Base-by-base conservation (phyloP, 2,113 vertebrate genomes). In the Climacteris rufus region DNA sequence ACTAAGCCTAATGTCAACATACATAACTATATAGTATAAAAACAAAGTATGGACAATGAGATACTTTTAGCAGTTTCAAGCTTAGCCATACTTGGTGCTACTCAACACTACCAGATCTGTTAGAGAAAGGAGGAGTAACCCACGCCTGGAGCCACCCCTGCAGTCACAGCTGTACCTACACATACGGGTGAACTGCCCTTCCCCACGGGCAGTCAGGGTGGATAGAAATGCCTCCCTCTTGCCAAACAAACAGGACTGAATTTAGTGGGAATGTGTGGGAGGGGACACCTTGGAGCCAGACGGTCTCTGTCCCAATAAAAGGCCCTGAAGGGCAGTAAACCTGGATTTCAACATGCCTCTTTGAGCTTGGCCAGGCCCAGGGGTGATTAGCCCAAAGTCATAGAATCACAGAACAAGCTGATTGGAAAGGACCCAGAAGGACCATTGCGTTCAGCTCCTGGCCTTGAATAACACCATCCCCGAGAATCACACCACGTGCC, bases 111-210 rank as follows among this genome's bases (percentile, higher is more conserved):
- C 13, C 14, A 22, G 9, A 15, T 15, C 21, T 40, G 20, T 40
- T 10, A 7, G 42, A n/a, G 57, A 74, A 84, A 59, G 2, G 12
- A 50, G 15, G 44, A 44, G 11, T 4, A 15, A 7, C 6, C 2
- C 3, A 4, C 6, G 2, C 15, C 28, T 3, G 10, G 45, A 45
- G 39, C 17, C 31, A 35, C 8, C 21, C 21, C 21, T 61, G 35
- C 40, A 61, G 53, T 13, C 15, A 49, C 21, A 30, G 17, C 30
- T 25, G 24, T 22, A 22, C 17, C n/a, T 35, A 27, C 11, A 40
- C 8, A 22, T 0, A 0, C 2, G 1, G 13, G 9, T 21, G 19
- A 76, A n/a, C 8, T 1, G 24, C 12, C 31, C 24, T 35, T 45
- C n/a, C n/a, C 9, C 19, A 9, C 1, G 3, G 30, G 27, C 33